These are phyloP conservation scores for Eulemur coronatus DNA, from an alignment of 2,797 vertebrate genomes.

Conservation along the genomic window DNA sequence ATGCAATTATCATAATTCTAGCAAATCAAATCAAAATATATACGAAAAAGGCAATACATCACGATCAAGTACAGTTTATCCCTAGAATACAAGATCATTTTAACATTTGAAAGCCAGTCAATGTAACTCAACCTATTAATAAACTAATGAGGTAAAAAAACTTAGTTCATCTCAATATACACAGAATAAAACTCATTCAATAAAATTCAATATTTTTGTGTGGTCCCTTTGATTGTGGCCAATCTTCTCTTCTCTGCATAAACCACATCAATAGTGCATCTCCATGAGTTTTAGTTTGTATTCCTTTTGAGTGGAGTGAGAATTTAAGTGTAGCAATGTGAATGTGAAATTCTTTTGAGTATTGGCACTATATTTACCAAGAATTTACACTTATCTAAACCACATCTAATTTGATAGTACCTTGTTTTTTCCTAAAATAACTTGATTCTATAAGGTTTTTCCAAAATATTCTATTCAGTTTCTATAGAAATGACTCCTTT, in stretches of 20 bases:
- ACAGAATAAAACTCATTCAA: neutral
- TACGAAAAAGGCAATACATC: neutral
- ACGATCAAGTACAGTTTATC: neutral
- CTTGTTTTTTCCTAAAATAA: conserved; percentile 36
- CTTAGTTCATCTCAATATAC: neutral
- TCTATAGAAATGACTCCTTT: neutral
- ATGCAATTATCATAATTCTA: neutral
- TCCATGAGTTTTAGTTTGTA: neutral
- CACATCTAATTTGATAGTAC: neutral
- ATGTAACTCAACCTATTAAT: neutral
- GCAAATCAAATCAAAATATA: neutral
- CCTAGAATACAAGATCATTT: neutral
- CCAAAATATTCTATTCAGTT: neutral
- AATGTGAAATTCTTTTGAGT: neutral
- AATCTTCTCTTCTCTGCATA: neutral
- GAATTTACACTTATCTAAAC: neutral
- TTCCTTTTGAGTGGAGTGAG: neutral
- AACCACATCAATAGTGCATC: neutral
- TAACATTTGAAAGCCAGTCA: neutral
- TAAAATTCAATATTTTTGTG: neutral
- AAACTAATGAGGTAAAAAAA: neutral
- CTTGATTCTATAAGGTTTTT: neutral
- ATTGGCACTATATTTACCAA: neutral
- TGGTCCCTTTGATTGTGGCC: neutral
- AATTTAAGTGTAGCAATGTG: neutral